These are phyloP conservation scores for Alectura lathami DNA, from an alignment of 2,113 vertebrate species.

Conservation along the genomic window DNA sequence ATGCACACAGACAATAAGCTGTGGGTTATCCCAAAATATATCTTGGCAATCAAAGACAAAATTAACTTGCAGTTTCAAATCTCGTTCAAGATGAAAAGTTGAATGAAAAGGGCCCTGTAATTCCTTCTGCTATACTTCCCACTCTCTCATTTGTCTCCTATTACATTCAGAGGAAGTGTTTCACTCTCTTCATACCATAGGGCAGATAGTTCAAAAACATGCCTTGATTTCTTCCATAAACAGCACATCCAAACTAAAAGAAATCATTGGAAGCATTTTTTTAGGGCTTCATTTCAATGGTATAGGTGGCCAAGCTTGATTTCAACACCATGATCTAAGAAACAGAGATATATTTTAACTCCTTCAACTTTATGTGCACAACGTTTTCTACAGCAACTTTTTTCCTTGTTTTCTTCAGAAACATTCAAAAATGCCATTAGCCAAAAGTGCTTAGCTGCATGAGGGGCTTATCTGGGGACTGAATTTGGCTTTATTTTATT, in stretches of 20 bases:
- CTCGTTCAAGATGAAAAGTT: not conserved
- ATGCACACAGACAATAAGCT: not conserved
- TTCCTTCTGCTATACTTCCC: slow-evolving; percentile 7
- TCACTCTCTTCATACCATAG: slow-evolving; percentile 18
- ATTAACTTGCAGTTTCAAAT: not conserved
- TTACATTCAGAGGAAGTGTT: slow-evolving; percentile 7
- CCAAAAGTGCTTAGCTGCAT: not conserved
- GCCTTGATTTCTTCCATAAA: not conserved
- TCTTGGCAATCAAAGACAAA: not conserved
- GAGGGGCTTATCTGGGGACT: not conserved
- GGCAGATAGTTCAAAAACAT: not conserved
- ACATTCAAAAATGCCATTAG: not conserved
- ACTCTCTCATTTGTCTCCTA: not conserved
- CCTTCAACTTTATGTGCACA: not conserved
- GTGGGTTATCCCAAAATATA: not conserved
- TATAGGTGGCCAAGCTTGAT: not conserved
- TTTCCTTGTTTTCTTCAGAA: not conserved
- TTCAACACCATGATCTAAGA: not conserved
- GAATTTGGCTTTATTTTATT: not conserved
- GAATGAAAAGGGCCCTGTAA: not conserved
- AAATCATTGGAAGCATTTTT: not conserved
- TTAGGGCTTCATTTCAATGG: not conserved
- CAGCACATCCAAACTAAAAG: not conserved
- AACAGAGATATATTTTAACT: not conserved
- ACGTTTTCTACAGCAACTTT: not conserved